Conservation (phyloP, 1,140 invertebrate species). For the Mya arenaria region DNA sequence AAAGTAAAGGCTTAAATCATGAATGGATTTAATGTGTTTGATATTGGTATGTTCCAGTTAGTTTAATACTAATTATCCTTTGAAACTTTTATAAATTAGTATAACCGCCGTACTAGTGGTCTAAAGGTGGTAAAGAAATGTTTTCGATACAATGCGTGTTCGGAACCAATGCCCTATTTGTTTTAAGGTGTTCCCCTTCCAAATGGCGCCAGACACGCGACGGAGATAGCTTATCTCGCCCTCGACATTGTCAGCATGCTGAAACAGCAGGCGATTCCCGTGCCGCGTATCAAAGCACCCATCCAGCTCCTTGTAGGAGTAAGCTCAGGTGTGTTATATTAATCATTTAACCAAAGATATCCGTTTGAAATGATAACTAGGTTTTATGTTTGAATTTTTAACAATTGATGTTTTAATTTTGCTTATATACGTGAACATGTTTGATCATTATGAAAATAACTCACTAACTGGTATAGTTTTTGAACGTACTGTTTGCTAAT, state of each 20-base stretch:
- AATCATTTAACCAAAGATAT: too few relatives aligned
- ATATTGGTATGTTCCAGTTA: too few relatives aligned
- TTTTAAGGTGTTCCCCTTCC: slow-evolving; percentile 29
- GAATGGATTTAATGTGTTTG: too few relatives aligned
- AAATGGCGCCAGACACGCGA: slow-evolving; percentile 15
- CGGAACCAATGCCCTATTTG: too few relatives aligned
- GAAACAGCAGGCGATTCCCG: neutral
- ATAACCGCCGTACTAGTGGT: too few relatives aligned
- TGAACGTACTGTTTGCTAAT: too few relatives aligned
- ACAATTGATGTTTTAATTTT: neutral
- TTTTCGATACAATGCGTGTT: too few relatives aligned
- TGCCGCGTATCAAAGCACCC: neutral
- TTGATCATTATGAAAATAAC: neutral
- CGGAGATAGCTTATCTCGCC: slow-evolving; percentile 22
- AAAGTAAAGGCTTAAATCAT: too few relatives aligned
- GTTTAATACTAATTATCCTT: neutral
- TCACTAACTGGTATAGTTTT: too few relatives aligned
- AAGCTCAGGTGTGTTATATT: slow-evolving; percentile 3
- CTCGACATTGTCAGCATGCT: slow-evolving; percentile 6
- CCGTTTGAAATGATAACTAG: too few relatives aligned
- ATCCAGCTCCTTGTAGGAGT: slow-evolving; percentile 9
- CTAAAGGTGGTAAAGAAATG: too few relatives aligned
- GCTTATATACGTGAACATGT: neutral
- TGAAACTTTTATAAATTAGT: too few relatives aligned
- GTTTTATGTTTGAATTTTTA: neutral